phyloP scores from a whole-genome alignment of 2,888 invertebrate genomes.

The Alentia gelatinosa region DNA sequence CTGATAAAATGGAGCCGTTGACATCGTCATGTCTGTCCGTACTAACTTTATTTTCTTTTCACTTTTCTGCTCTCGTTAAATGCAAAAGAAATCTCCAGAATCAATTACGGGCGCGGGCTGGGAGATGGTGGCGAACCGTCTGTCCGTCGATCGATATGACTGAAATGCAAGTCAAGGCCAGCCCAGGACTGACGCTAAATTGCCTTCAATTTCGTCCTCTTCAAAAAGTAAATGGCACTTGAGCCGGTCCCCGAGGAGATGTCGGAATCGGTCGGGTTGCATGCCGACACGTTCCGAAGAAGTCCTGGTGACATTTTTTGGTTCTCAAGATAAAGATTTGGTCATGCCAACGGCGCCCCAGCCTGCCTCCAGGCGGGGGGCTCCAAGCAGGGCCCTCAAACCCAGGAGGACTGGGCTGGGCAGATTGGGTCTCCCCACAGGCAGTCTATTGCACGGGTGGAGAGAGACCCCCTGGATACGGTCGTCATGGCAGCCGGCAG shows the following conservation, averaged over 20 bases:
- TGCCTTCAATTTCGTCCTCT: not conserved
- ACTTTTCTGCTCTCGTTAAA: no score
- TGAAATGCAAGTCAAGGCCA: not conserved
- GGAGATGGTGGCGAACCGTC: not conserved
- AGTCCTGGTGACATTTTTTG: not conserved
- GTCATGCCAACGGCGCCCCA: conserved; percentile 1
- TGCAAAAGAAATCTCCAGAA: no score
- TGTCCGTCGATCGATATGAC: not conserved
- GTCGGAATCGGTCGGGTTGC: not conserved
- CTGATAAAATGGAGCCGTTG: no score
- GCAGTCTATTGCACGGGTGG: conserved; percentile 44
- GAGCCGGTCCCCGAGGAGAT: not conserved
- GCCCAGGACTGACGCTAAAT: not conserved
- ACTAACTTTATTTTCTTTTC: no score
- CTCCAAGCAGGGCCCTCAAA: not conserved
- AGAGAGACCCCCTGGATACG: conserved; percentile 13
- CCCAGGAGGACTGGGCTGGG: not conserved
- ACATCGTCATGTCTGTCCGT: no score
- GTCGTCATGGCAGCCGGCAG: conserved; percentile 47
- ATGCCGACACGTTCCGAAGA: conserved; percentile 23
- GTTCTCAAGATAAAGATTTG: conserved; percentile 49
- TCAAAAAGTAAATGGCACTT: not conserved
- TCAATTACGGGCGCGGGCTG: conserved; percentile 1
- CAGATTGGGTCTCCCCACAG: conserved; percentile 38
- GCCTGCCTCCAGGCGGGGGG: not conserved